These are phyloP conservation scores for Gila orcuttii DNA, from an alignment of 2,113 vertebrate species.

Conservation along the genomic window DNA sequence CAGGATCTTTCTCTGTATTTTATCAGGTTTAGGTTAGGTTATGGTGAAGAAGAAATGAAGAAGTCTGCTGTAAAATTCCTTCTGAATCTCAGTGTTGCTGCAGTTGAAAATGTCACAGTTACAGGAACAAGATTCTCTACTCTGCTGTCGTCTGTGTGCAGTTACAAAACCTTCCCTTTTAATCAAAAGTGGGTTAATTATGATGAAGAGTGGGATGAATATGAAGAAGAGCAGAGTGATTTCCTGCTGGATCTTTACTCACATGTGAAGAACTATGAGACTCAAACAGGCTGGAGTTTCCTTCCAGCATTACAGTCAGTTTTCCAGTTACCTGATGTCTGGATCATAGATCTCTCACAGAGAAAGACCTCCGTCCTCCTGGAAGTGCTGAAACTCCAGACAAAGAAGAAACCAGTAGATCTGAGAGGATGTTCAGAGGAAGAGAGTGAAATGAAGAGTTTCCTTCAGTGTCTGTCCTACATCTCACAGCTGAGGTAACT, in stretches of 20 bases:
- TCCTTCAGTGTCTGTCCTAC: not conserved
- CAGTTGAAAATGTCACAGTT: not conserved
- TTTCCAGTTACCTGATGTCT: too few species aligned
- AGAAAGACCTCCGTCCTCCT: too few species aligned
- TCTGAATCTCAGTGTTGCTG: not conserved
- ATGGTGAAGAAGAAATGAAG: not conserved
- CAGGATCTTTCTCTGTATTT: not conserved
- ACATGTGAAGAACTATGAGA: conserved; percentile 44
- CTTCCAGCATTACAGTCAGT: too few species aligned
- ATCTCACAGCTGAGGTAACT: conserved; percentile 34
- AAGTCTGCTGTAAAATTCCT: not conserved
- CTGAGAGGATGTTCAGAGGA: too few species aligned
- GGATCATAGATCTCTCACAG: too few species aligned
- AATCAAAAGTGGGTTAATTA: not conserved
- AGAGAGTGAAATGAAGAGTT: too few species aligned
- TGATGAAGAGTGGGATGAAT: not conserved
- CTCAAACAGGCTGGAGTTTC: conserved; percentile 30
- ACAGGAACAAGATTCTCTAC: not conserved
- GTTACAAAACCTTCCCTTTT: not conserved
- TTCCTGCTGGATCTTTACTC: conserved; percentile 50
- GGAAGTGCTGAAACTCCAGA: too few species aligned
- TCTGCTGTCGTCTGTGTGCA: not conserved
- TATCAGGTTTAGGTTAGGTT: not conserved
- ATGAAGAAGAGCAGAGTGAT: not conserved
- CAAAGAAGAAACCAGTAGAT: too few species aligned